Evolutionary conservation across 2,888 invertebrate genomes (phyloP).

Genomic region (Rhamnusium bicolor): DNA sequence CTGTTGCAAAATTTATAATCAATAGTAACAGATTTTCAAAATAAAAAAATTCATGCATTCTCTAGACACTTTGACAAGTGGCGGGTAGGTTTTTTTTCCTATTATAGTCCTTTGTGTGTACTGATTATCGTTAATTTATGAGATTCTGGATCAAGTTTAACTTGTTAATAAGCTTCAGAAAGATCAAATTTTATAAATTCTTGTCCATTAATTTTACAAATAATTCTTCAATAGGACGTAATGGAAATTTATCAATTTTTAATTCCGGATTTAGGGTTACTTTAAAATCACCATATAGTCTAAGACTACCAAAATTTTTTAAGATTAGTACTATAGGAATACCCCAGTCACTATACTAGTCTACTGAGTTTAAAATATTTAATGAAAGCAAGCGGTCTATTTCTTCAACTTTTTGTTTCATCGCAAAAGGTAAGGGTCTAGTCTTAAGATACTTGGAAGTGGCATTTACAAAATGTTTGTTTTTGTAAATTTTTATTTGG

Average conservation of each 20-base stretch:
- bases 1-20: no score
- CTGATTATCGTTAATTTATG: no score
- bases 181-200: no score
- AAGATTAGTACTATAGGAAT: slow-evolving; percentile 35
- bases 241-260: slow-evolving; percentile 36
- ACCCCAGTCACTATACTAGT: slow-evolving; percentile 36
- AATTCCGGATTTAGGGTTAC: slow-evolving; percentile 45
- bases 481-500: no score
- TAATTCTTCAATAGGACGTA: slow-evolving; percentile 45
- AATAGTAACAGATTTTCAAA: no score
- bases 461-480: no score
- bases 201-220: no score
- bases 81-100: no score
- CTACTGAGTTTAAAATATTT: slow-evolving; percentile 28
- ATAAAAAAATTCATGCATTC: no score
- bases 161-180: neutral
- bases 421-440: slow-evolving; percentile 5
- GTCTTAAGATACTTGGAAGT: no score
- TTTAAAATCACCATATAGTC: slow-evolving; percentile 47
- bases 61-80: no score
- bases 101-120: neutral
- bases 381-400: neutral
- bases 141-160: neutral
- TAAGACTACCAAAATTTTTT: slow-evolving; percentile 15
- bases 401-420: slow-evolving; percentile 31